Evolutionary conservation across 2,797 vertebrate species (phyloP).

Genomic region (Hippopotamyrus pictus): DNA sequence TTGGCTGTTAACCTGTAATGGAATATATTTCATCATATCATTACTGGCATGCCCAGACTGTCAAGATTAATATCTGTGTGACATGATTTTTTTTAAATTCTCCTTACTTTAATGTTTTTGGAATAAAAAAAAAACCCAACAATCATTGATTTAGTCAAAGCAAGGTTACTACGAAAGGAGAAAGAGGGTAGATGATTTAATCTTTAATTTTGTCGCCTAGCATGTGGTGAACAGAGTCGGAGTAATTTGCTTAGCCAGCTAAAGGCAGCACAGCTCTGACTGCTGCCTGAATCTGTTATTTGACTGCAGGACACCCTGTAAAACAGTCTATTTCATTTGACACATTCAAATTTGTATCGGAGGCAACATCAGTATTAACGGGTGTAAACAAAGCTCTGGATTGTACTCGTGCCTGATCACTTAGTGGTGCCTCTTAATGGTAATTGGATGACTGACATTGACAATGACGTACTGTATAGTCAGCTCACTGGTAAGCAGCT

Average conservation of each 20-base stretch:
- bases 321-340: not conserved
- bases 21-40: not conserved
- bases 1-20: not conserved
- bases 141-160: not conserved
- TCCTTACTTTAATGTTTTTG: not conserved
- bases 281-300: not conserved
- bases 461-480: not conserved
- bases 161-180: not conserved
- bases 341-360: not conserved
- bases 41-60: not conserved
- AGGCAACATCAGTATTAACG: not conserved
- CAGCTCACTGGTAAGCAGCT: not conserved
- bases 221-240: not conserved
- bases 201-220: not conserved
- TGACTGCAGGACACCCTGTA: not conserved
- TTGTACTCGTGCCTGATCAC: not conserved
- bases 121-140: not conserved
- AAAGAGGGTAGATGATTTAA: not conserved
- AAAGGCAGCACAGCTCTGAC: not conserved
- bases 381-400: not conserved
- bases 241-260: not conserved
- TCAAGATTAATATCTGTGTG: not conserved
- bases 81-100: not conserved
- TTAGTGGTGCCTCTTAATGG: not conserved
- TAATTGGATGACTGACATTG: not conserved